Base-by-base conservation (phyloP, 2,113 vertebrate species). In the Pelecanus crispus region DNA sequence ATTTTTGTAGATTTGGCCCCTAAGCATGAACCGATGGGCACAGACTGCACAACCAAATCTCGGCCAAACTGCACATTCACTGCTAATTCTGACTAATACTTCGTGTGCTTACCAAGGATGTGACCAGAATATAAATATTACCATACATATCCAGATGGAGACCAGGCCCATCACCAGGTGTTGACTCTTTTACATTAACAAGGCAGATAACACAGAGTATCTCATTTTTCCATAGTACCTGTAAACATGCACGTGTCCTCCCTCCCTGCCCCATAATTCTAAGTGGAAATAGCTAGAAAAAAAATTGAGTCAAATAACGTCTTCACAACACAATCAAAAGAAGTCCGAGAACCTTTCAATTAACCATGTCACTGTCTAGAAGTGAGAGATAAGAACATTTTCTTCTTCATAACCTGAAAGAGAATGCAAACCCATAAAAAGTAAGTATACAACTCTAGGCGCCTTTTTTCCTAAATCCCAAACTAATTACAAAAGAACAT, bases 11-110 rank as follows among this genome's bases (percentile, higher is more conserved):
- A n/a, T 67, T 3, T 47, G 42, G 25, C 16, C 73, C 66, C 59
- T 45, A 31, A 65, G 12, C 49, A 56, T 2, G 21, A 50, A 29
- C n/a, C 28, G 62, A 75, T 8, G 29, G 40, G 61, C 42, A 68
- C 0, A 59, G 61, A 50, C 28, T n/a, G 66, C 44, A 34, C 40
- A 42, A 34, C 44, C 62, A 59, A 52, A 20, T 8, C 36, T 15
- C 0, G 0, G 45, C 32, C 21, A 11, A 77, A 25, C 10, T 11
- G 66, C 58, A 73, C 11, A 25, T n/a, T 53, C 45, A 26, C 10
- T 31, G n/a, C 8, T 19, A 44, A n/a, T 38, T 92, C 36, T 12
- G 58, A 22, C 38, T 40, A 29, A 42, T 55, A 58, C 6, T 59
- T 16, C 6, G 12, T 45, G 61, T 12, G 15, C 26, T 79, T 34